Percentiles rank a stretch among this genome's conserved stretches.
Evolutionary conservation across 2,888 invertebrate genomes (phyloP).

Genomic region (Cetonia aurata): DNA sequence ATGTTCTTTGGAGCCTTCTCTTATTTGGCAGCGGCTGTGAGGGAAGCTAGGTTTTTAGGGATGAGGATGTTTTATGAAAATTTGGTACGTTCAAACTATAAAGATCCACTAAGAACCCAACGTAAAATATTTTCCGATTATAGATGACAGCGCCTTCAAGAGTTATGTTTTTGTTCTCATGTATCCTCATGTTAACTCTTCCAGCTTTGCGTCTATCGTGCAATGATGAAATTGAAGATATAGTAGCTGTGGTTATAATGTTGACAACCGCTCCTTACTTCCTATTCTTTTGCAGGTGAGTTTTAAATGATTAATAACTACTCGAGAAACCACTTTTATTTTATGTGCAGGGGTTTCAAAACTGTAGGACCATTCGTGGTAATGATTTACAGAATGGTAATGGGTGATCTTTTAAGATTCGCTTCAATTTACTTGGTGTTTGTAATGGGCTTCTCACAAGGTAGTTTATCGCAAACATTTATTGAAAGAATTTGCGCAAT

Average conservation of each 20-base stretch:
- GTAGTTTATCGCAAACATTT: conserved; percentile 64
- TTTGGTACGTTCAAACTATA: conserved; percentile 75
- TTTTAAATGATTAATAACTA: not conserved
- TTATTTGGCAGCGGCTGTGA: conserved; percentile 85
- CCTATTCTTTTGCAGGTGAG: conserved; percentile 93
- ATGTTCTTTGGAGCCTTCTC: conserved; percentile 86
- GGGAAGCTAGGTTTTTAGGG: conserved; percentile 93
- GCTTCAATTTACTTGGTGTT: conserved; percentile 97
- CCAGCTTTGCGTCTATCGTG: conserved; percentile 89
- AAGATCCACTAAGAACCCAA: not conserved
- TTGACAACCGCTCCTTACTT: conserved; percentile 96
- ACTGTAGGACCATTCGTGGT: conserved; percentile 99
- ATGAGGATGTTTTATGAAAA: conserved; percentile 95
- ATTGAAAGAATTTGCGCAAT: not conserved
- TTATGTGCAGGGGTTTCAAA: conserved; percentile 87
- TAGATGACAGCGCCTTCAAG: conserved; percentile 90
- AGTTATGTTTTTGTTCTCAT: conserved; percentile 95
- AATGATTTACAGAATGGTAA: conserved; percentile 99
- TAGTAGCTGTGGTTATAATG: conserved; percentile 93
- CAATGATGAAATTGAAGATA: conserved; percentile 88
- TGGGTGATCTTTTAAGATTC: conserved; percentile 95
- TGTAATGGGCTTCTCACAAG: conserved; percentile 97
- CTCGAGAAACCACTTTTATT: not conserved
- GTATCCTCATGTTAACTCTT: conserved; percentile 87
- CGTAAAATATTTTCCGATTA: conserved; percentile 51